Percentiles rank a stretch among this genome's conserved stretches.
These are phyloP conservation scores for Dermochelys coriacea DNA, from an alignment of 2,797 vertebrate species.

Conservation along the genomic window DNA sequence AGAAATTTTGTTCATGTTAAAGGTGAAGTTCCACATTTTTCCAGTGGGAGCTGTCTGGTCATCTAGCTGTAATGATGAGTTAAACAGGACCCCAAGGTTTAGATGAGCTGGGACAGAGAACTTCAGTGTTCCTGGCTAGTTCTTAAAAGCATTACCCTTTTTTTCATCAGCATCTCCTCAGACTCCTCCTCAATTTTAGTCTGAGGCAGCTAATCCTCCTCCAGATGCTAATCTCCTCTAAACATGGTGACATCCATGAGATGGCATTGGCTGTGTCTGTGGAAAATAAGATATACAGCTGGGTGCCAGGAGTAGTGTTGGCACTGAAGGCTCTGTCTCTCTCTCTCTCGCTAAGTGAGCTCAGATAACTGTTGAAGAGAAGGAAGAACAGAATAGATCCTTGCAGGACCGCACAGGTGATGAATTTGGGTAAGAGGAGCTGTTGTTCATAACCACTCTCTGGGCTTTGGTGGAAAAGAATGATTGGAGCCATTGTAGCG, in stretches of 20 bases:
- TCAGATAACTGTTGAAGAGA: not conserved
- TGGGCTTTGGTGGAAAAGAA: rapidly evolving
- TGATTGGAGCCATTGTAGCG: not conserved
- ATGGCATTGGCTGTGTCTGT: not conserved
- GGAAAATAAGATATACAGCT: not conserved
- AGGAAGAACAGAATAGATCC: not conserved
- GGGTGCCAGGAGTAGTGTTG: not conserved
- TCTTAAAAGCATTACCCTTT: not conserved
- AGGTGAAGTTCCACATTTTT: not conserved
- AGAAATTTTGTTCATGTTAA: not conserved
- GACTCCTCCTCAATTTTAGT: not conserved
- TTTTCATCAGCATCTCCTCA: not conserved
- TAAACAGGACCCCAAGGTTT: not conserved
- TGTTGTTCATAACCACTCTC: not conserved
- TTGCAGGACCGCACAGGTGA: not conserved
- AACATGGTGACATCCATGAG: not conserved
- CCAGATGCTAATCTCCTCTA: not conserved
- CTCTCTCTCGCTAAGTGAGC: not conserved
- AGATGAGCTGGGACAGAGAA: not conserved
- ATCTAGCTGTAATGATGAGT: not conserved
- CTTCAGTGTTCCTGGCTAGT: not conserved
- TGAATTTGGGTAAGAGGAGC: not conserved
- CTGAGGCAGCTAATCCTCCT: not conserved
- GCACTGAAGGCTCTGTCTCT: not conserved
- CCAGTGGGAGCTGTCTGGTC: not conserved